Evolutionary conservation across 2,113 vertebrate genomes (phyloP).

Genomic region (Orthonyx spaldingii): DNA sequence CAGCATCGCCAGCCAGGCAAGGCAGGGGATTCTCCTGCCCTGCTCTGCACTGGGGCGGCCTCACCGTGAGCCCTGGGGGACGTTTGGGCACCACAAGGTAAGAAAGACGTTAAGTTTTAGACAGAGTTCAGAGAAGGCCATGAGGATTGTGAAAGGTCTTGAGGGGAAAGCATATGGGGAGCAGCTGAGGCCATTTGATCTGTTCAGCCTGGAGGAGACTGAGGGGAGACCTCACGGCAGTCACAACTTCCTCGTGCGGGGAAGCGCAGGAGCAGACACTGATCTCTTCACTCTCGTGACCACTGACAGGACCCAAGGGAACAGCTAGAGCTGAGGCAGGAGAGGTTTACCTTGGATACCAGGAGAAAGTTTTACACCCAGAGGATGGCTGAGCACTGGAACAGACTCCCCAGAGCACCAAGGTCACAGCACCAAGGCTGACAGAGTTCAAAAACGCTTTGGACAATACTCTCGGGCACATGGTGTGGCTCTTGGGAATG

Average conservation of each 20-base stretch:
- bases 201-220: not conserved
- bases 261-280: not conserved
- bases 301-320: not conserved
- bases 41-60: not conserved
- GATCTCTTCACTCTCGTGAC: not conserved
- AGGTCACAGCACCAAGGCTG: not conserved
- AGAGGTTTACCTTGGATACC: not conserved
- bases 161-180: not conserved
- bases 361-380: not conserved
- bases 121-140: not conserved
- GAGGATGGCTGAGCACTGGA: not conserved
- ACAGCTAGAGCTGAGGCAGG: not conserved
- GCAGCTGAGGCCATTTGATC: not conserved
- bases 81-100: not conserved
- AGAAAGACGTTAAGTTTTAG: not conserved
- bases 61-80: not conserved
- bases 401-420: not conserved
- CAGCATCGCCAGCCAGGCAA: accelerated
- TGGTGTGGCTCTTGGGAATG: not conserved
- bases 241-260: not conserved
- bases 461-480: not conserved
- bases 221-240: not conserved
- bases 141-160: not conserved
- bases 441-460: not conserved
- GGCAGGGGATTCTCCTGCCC: not conserved